Evolutionary conservation across 2,888 invertebrate genomes (phyloP), one percentile per base, ranked within the genome.

Genomic region (Tetanocera ferruginea): DNA sequence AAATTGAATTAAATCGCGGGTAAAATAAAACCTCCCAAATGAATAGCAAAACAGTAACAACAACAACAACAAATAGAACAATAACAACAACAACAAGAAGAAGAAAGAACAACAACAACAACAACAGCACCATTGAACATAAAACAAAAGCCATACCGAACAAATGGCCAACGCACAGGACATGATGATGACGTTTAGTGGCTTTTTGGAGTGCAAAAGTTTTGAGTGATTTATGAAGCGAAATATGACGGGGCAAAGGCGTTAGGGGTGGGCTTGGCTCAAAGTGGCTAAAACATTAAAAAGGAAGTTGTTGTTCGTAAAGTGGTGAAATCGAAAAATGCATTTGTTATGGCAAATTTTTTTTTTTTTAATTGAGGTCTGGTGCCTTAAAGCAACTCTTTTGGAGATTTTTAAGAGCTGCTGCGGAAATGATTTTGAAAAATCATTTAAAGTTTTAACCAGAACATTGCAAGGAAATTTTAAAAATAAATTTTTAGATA

Each of bases 1-100:
- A 62, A 62, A 74, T 62, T 74, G 73, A 74, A 74, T 74, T 62
- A 49, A 74, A 62, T 74, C 73, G 73, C 64, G 73, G 62, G 43
- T 74, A 51, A 69, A 34, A 67, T 19, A 17, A 37, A 60, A 19
- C n/a, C 23, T 11, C 8, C 8, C 11, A 25, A n/a, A 60, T 28
- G 25, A 60, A 23, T 23, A 23, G 57, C n/a, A 25, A n/a, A 23
- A 14, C 57, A 60, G 19, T 28, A 28, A 60, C 1, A 28, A 19
- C 57, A 60, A 28, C 57, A 57, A 57, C 19, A 57, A 57, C 5
- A 57, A 23, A 0, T 23, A 19, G 2, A 57, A 57, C 3, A 5
- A 23, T 2, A 57, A 34, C 34, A 66, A 66, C 34, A 67, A 67
- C 3, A 64, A 31, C 2, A 64, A 64, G 3, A 34, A 34, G 31